Base-by-base conservation (phyloP, 2,113 vertebrate species). In the Tretioscincus oriximinensis region DNA sequence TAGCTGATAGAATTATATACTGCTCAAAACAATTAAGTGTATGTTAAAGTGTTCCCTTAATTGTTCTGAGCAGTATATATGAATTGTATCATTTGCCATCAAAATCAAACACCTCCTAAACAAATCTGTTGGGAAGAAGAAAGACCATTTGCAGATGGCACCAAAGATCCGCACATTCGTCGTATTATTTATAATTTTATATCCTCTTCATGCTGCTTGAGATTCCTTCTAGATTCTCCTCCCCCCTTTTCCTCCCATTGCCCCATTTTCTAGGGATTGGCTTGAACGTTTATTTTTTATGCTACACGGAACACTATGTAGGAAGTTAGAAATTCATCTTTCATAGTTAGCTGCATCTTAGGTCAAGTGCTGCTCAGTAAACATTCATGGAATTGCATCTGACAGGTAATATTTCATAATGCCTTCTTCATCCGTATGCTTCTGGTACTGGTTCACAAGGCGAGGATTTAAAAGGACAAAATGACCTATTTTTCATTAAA, bases 361-460 rank as follows among this genome's bases (percentile, higher is more conserved):
- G 81, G 86, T 92, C 89, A 91, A 92, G 68, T 74, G 68, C 65
- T 87, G 74, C 77, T 89, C 82, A 90, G 89, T 90, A 93, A 92
- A 92, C 54, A 86, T 86, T 87, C 71, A 88, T 22, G 85, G 77
- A 92, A 92, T 89, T 92, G 16, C 31, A 82, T 41, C 88, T 92
- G 94, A 93, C 75, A 94, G 93, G 90, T 93, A 95, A 95, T 95
- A 95, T 95, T 95, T 95, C 89, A 94, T 88, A 91, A 93, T 77
- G 68, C 84, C 85, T 93, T 89, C 89, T 89, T 89, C 67, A 91
- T 90, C 95, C 85, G 88, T 90, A 93, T 92, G 77, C 54, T 28
- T 28, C 69, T 84, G 76, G 7, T 12, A 1, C 7, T 85, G 72
- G 88, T 76, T 47, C 73, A 76, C 80, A 81, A 64, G 69, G 61